These are phyloP conservation scores for Sapayoa aenigma DNA, from an alignment of 2,113 vertebrate species.

Conservation along the genomic window DNA sequence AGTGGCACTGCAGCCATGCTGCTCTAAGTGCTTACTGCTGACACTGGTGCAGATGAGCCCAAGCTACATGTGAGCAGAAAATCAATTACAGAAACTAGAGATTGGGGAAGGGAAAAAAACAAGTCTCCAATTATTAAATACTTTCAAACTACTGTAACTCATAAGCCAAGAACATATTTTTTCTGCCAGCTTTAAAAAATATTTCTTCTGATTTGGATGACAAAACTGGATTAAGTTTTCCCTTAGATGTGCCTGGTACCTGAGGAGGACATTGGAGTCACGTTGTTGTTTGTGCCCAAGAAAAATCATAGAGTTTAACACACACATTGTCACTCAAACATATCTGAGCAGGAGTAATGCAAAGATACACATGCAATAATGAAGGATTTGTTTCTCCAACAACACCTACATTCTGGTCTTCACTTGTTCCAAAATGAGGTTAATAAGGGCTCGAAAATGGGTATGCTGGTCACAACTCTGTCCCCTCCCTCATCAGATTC, in stretches of 20 bases:
- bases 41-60: constrained; percentile 30
- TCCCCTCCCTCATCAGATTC: background rate
- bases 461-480: background rate
- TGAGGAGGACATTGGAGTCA: background rate
- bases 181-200: background rate
- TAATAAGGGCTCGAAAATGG: constrained; percentile 4
- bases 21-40: constrained; percentile 56
- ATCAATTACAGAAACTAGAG: constrained; percentile 19
- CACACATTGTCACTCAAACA: background rate
- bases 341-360: background rate
- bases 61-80: constrained; percentile 14
- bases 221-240: background rate
- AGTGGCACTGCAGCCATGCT: constrained; percentile 24
- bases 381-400: background rate
- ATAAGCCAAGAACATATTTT: background rate
- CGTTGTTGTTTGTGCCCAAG: background rate
- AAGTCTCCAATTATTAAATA: background rate
- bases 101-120: background rate
- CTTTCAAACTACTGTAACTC: background rate
- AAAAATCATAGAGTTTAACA: background rate
- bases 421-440: background rate
- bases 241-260: background rate
- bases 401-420: background rate
- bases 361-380: background rate
- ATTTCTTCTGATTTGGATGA: background rate